Conservation (phyloP, 2,113 vertebrate genomes). For the Seriola aureovittata region DNA sequence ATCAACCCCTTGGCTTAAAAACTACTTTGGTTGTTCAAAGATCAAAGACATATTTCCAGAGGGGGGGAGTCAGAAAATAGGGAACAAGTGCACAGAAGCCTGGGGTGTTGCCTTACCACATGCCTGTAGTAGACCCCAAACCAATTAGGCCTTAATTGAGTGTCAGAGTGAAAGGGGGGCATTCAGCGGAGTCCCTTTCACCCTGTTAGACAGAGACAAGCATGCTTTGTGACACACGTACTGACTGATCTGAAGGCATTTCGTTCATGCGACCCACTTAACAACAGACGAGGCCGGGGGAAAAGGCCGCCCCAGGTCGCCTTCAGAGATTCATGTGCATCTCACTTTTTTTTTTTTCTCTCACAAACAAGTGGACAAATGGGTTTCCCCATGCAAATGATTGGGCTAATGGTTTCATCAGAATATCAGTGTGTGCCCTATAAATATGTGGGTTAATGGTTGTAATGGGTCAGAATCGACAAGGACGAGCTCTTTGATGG, state of each 20-base stretch:
- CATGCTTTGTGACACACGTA: slow-evolving; percentile 76
- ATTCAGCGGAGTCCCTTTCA: slow-evolving; percentile 72
- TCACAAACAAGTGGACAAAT: slow-evolving; percentile 35
- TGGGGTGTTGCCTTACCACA: slow-evolving; percentile 51
- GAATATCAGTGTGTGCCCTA: slow-evolving; percentile 1
- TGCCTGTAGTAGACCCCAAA: slow-evolving; percentile 56
- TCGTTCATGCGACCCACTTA: slow-evolving; percentile 64
- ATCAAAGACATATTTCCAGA: slow-evolving; percentile 62
- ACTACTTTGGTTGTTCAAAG: slow-evolving; percentile 36
- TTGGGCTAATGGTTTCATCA: slow-evolving; percentile 24
- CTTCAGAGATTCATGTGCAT: slow-evolving; percentile 52
- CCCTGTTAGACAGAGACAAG: slow-evolving; percentile 82
- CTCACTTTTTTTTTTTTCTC: slow-evolving; percentile 46
- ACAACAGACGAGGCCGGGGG: slow-evolving; percentile 13
- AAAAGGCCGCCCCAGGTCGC: slow-evolving; percentile 40
- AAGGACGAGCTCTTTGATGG: slow-evolving; percentile 1
- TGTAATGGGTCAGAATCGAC: slow-evolving; percentile 13
- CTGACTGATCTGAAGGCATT: slow-evolving; percentile 67
- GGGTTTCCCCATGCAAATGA: slow-evolving; percentile 44
- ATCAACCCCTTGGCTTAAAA: slow-evolving; percentile 38
- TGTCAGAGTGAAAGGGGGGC: slow-evolving; percentile 63
- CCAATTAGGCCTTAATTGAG: slow-evolving; percentile 75
- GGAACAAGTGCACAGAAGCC: slow-evolving; percentile 49
- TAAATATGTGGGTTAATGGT: slow-evolving; percentile 39
- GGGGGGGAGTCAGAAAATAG: slow-evolving; percentile 31